Conservation (phyloP, 2,888 invertebrate genomes). For the Sarcophaga subvicina region DNA sequence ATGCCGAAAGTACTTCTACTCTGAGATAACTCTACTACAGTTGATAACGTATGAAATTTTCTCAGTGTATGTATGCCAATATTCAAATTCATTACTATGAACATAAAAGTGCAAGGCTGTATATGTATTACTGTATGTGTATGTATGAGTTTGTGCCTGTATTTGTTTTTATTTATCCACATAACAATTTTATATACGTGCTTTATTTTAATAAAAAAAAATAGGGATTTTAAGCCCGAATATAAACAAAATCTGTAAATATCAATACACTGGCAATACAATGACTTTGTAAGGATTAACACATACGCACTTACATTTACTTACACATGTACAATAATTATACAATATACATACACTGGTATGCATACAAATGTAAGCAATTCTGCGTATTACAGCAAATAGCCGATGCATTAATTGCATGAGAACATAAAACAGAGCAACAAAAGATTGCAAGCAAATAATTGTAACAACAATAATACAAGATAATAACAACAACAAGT, state of each 20-base stretch:
- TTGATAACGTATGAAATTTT: too few species aligned
- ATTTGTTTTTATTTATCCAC: constrained; percentile 31
- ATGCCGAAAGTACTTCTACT: too few species aligned
- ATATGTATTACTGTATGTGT: background rate
- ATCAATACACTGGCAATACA: constrained; percentile 30
- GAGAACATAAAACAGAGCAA: background rate
- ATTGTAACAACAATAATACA: background rate
- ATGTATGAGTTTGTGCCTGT: background rate
- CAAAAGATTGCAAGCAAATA: background rate
- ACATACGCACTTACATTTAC: background rate
- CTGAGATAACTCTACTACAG: too few species aligned
- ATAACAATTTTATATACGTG: constrained; percentile 25
- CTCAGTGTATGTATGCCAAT: too few species aligned
- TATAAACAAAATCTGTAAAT: background rate
- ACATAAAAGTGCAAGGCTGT: too few species aligned
- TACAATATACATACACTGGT: background rate
- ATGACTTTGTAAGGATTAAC: constrained; percentile 38
- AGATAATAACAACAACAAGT: constrained; percentile 19
- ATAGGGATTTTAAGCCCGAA: constrained; percentile 19
- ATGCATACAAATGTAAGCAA: background rate
- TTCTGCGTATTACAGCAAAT: background rate
- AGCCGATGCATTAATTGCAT: too few species aligned
- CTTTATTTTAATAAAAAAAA: constrained; percentile 44
- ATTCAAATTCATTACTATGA: too few species aligned
- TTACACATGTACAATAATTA: background rate